Evolutionary conservation across 2,888 invertebrate genomes (phyloP).

Genomic region (Dicycla oo): DNA sequence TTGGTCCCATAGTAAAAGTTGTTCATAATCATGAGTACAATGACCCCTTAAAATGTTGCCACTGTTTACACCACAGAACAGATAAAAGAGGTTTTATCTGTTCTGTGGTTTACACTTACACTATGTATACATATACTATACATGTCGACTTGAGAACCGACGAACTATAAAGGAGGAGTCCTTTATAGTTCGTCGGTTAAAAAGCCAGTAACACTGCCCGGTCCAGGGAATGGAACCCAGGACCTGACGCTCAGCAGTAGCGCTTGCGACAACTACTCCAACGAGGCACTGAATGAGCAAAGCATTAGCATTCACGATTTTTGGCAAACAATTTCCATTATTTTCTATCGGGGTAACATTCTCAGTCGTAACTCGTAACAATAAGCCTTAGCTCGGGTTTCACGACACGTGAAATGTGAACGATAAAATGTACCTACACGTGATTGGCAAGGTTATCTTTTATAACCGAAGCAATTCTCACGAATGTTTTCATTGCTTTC

Average conservation of each 20-base stretch:
- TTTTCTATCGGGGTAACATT: conserved; percentile 4
- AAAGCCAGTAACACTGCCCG: no score
- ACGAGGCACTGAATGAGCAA: not conserved
- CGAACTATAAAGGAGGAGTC: no score
- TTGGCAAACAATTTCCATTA: not conserved
- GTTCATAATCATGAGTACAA: no score
- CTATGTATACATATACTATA: no score
- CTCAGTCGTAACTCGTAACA: not conserved
- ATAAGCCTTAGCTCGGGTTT: conserved; percentile 9
- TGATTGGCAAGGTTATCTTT: conserved; percentile 23
- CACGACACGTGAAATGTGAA: conserved; percentile 36
- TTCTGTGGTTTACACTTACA: no score
- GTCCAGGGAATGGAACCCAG: not conserved
- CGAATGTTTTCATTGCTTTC: conserved; percentile 10
- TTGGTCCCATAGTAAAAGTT: no score
- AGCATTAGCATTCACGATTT: not conserved
- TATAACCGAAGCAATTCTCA: conserved; percentile 9
- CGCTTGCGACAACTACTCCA: not conserved
- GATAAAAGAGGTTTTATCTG: no score
- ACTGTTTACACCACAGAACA: no score
- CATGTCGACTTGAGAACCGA: no score
- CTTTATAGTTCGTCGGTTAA: no score
- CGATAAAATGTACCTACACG: conserved; percentile 49
- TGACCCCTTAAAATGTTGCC: no score
- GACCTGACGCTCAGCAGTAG: not conserved